Percentiles rank a stretch among this genome's conserved stretches.
Evolutionary conservation across 2,797 vertebrate species (phyloP).

Genomic region (Pseudochirops corinnae): DNA sequence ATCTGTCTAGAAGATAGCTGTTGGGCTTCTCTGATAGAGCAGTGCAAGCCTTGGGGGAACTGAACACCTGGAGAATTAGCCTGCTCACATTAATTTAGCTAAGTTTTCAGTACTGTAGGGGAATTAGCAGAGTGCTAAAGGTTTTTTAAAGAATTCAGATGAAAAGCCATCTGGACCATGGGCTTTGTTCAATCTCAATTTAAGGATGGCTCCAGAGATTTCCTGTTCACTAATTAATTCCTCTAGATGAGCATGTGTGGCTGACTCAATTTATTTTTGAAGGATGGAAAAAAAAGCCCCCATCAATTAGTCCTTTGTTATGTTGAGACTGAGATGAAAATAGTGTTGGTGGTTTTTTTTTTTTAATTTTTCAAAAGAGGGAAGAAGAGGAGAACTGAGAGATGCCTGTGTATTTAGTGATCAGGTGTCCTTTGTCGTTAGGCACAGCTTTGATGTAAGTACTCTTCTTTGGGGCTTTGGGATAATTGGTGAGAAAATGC

Average conservation of each 20-base stretch:
- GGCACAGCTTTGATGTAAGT: constrained; percentile 76
- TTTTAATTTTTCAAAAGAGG: constrained; percentile 67
- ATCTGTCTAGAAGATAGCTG: constrained; percentile 70
- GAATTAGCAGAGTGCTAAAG: constrained; percentile 81
- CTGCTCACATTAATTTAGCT: constrained; percentile 72
- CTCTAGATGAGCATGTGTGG: constrained; percentile 73
- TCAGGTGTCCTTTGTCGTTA: constrained; percentile 80
- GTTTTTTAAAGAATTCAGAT: constrained; percentile 78
- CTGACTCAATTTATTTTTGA: constrained; percentile 79
- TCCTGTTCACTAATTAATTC: constrained; percentile 79
- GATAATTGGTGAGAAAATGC: constrained; percentile 78
- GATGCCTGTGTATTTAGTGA: constrained; percentile 73
- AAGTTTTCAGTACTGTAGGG: constrained; percentile 72
- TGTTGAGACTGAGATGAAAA: constrained; percentile 77
- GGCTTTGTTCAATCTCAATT: constrained; percentile 79
- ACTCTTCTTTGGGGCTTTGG: constrained; percentile 66
- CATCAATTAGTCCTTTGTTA: constrained; percentile 81
- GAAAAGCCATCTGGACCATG: constrained; percentile 79
- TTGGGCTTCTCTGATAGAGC: constrained; percentile 35
- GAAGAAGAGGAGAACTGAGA: constrained; percentile 74
- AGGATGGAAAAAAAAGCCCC: constrained; percentile 75
- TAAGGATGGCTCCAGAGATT: constrained; percentile 82
- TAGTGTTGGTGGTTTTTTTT: constrained; percentile 75
- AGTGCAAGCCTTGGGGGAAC: constrained; percentile 70
- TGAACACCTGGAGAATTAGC: constrained; percentile 78